These are phyloP conservation scores for Drosophila neotestacea DNA, from an alignment of 2,888 invertebrate species.

Conservation along the genomic window DNA sequence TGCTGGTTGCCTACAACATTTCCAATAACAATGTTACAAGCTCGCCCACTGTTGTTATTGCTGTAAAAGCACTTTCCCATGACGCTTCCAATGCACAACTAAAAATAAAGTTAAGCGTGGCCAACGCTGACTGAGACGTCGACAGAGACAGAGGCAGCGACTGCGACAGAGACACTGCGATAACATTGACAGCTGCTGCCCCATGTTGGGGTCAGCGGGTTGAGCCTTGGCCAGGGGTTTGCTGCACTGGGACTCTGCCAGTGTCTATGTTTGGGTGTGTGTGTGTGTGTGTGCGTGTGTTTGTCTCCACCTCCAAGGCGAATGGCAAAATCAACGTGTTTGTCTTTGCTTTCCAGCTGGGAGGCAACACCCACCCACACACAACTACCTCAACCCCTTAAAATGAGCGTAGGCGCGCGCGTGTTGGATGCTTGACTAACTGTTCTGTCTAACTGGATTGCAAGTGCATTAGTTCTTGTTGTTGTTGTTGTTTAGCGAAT, in stretches of 20 bases:
- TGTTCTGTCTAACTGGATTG: conserved; percentile 64
- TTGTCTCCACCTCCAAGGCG: conserved; percentile 57
- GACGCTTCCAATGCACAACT: conserved; percentile 76
- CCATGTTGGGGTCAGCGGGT: conserved; percentile 65
- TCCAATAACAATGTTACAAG: conserved; percentile 81
- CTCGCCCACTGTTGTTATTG: conserved; percentile 52
- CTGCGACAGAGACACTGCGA: conserved; percentile 69
- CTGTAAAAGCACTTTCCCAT: conserved; percentile 68
- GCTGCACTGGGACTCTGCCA: conserved; percentile 15
- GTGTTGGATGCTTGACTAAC: conserved; percentile 69
- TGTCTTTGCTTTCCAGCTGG: conserved; percentile 73
- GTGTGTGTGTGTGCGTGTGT: conserved; percentile 46
- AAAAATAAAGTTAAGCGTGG: conserved; percentile 82
- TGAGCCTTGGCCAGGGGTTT: conserved; percentile 27
- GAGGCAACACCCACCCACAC: conserved; percentile 7
- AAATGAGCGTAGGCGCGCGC: conserved; percentile 58
- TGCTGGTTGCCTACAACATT: conserved; percentile 72
- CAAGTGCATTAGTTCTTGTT: conserved; percentile 65
- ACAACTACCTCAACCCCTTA: background rate
- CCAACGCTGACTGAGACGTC: conserved; percentile 46
- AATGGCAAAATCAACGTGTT: conserved; percentile 72
- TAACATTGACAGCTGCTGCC: conserved; percentile 81
- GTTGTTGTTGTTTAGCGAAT: conserved; percentile 27
- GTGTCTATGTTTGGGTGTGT: conserved; percentile 36
- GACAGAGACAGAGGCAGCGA: conserved; percentile 24